Base-by-base conservation (phyloP, 2,888 invertebrate species). In the Erebia aethiops region DNA sequence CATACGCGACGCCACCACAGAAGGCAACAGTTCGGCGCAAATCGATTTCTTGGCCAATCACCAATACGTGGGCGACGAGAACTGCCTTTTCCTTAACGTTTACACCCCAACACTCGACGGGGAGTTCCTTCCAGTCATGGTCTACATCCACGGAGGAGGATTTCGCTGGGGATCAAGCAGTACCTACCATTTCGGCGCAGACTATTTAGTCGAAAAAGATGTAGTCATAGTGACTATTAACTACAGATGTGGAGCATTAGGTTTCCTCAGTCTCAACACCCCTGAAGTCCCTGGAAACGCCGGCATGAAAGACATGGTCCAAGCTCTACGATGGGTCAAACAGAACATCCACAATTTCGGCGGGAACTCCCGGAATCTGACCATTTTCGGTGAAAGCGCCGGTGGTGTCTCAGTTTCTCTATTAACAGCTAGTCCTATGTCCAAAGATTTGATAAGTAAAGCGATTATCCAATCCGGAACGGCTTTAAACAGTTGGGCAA, bases 1-100 rank as follows among this genome's bases (percentile, higher is more conserved):
- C 0, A 86, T 94, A 1, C 91, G 94, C 69, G 94, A 95, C 65
- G 96, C 96, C 0, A 94, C 94, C 0, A 87, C 94, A 1, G 96
- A 95, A 82, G 94, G 95, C 3, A 94, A 94, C 46, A 90, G 94
- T 1, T 94, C 95, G 75, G 94, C 95, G 0, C 96, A 96, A 83
- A 80, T 94, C 0, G 94, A 94, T 71, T 78, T 81, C 0, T 78
- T 89, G 14, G 77, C 84, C n/a, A 79, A 87, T 70, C 90, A 93
- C 63, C 78, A 86, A 4, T 92, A 92, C 72, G 79, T 86, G 0
- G 95, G 95, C 0, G 90, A 86, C 66, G 96, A 96, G 77, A 96
- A 96, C 84, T 96, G 96, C 77, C 91, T 96, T 0, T 96, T 95
- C 81, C 87, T 96, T 2, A 96, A 96, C 81, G 94, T 96, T 0